Conservation (phyloP, 2,113 vertebrate species). For the Oncorhynchus clarkii region DNA sequence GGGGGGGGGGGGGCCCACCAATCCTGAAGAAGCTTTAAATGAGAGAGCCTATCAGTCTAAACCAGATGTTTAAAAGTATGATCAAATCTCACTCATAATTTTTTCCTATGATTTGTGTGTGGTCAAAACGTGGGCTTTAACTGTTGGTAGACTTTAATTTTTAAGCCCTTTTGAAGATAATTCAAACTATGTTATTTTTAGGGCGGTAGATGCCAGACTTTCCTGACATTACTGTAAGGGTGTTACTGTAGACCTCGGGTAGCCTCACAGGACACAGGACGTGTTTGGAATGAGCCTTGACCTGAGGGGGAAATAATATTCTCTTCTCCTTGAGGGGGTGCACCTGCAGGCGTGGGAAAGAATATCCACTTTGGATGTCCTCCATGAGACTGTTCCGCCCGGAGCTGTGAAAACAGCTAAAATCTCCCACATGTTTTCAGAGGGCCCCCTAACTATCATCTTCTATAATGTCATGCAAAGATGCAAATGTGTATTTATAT, state of each 20-base stretch:
- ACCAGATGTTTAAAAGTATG: not conserved
- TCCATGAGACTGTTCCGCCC: conserved; percentile 12
- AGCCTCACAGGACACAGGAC: conserved; percentile 37
- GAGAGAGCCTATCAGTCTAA: not conserved
- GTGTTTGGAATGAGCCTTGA: conserved; percentile 38
- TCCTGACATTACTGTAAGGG: conserved; percentile 11
- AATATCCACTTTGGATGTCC: conserved; percentile 20
- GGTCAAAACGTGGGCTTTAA: not conserved
- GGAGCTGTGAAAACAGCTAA: conserved; percentile 27
- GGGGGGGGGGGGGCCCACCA: too few species aligned
- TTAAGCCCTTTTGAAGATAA: conserved; percentile 9
- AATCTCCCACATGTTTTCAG: conserved; percentile 8
- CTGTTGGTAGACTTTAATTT: not conserved
- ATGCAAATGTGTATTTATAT: not conserved
- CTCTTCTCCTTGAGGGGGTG: conserved; percentile 25
- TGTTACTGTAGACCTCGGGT: not conserved
- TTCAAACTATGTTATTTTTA: conserved; percentile 33
- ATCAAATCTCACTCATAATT: not conserved
- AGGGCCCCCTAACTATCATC: conserved; percentile 16
- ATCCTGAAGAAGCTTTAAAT: too few species aligned
- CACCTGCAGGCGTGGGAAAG: conserved; percentile 29
- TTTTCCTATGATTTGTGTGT: not conserved
- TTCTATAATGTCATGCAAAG: conserved; percentile 1
- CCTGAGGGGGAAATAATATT: conserved; percentile 25
- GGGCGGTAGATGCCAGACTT: conserved; percentile 18